Base-by-base conservation (phyloP, 2,888 invertebrate genomes). In the Philopedon plagiatum region DNA sequence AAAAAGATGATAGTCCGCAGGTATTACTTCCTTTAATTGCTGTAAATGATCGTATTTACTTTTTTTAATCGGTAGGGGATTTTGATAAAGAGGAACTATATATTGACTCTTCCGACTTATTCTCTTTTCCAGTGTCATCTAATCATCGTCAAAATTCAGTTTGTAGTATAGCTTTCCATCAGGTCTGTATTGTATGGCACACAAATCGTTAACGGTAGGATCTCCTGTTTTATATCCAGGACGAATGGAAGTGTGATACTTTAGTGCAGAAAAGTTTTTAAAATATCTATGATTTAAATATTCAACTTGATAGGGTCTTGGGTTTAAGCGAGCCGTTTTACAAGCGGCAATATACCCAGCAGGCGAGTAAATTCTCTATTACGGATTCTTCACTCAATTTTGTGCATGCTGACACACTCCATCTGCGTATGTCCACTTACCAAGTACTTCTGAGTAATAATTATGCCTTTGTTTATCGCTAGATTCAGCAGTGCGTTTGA, bases 401-500 rank as follows among this genome's bases (percentile, higher is more conserved):
- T 18, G 18, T 46, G 46, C 46, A 46, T 46, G 18, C 46, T 46
- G 18, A 15, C 46, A 18, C 46, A 46, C 2, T 46, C 46, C 51
- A 51, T 51, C 26, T 51, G 51, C 5, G 51, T 51, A 26, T 51
- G 51, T 2, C 51, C 23, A 19, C 23, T 21, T 19, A 51, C 51
- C n/a, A 51, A 23, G 19, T 51, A 51, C 11, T 51, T 51, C 19
- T 51, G 23, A 46, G 21, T 21, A 46, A 46, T 46, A 18, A 26
- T 51, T 51, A 51, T 51, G n/a, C 23, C 46, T 19, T 51, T 9
- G 23, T 4, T 23, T 23, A 23, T 8, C 23, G 23, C 11, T 23
- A 26, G 1, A 51, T 18, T 5, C 15, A 41, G 11, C 3, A 41
- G 41, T 3, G 46, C 46, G 18, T 18, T 46, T 1, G 15, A 23